A percentile compares a stretch with the other conserved stretches of the same genome.
Evolutionary conservation across 1,140 invertebrate species (phyloP).

Genomic region (Ceratina calcarata): DNA sequence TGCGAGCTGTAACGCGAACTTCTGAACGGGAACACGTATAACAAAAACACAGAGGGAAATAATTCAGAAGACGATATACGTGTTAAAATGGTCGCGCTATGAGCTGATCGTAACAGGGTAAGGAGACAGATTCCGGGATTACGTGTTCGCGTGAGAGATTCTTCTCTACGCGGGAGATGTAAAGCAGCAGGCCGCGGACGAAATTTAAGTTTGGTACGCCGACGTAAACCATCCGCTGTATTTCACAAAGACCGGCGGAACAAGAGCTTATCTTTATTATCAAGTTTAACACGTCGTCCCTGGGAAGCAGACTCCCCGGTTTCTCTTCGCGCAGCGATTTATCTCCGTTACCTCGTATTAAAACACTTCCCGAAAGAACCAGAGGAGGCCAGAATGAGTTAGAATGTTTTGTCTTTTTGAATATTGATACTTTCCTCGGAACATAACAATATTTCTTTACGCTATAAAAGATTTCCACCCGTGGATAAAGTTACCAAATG

Average conservation of each 20-base stretch:
- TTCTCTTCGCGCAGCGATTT: no score
- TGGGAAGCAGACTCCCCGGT: neutral
- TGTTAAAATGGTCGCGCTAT: neutral
- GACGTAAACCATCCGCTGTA: neutral
- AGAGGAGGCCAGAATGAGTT: no score
- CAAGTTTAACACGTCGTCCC: neutral
- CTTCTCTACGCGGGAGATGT: neutral
- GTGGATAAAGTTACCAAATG: neutral
- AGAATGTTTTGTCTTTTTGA: no score
- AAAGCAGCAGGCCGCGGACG: neutral
- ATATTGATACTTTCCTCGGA: no score
- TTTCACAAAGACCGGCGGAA: neutral
- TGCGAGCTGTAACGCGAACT: no score
- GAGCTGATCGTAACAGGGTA: neutral
- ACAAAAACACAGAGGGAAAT: neutral
- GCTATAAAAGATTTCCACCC: neutral
- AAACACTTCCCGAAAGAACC: neutral
- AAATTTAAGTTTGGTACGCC: neutral
- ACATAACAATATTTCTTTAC: no score
- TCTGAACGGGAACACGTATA: neutral
- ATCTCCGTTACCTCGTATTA: neutral
- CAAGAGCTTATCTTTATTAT: neutral
- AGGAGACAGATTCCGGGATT: slow-evolving; percentile 5
- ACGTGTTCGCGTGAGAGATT: neutral
- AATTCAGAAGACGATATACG: neutral